Evolutionary conservation across 2,888 invertebrate species (phyloP).

Genomic region (Tinea trinotella): DNA sequence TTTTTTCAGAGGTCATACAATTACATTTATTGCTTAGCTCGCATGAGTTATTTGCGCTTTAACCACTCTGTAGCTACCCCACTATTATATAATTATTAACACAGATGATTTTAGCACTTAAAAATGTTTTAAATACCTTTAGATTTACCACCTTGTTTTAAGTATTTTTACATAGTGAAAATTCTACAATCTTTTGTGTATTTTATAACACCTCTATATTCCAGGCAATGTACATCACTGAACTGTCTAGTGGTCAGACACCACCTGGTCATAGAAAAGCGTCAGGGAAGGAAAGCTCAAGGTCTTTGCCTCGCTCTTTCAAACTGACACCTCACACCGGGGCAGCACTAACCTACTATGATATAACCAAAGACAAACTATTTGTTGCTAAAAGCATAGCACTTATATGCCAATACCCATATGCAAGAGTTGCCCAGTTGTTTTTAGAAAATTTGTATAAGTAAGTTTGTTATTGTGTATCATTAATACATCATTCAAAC

Average conservation of each 20-base stretch:
- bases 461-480: conserved; percentile 62
- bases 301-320: conserved; percentile 91
- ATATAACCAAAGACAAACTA: conserved; percentile 93
- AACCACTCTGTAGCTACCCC: too few species aligned
- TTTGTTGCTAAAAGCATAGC: conserved; percentile 97
- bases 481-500: too few species aligned
- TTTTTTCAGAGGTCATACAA: too few species aligned
- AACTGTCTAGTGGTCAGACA: conserved; percentile 86
- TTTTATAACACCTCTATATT: conserved; percentile 28
- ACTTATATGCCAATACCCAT: conserved; percentile 91
- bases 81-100: too few species aligned
- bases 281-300: conserved; percentile 78
- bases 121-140: too few species aligned
- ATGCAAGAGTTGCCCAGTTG: conserved; percentile 87
- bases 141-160: too few species aligned
- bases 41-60: too few species aligned
- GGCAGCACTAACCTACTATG: conserved; percentile 89
- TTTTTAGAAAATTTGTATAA: conserved; percentile 91
- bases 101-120: too few species aligned
- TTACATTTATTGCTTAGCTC: too few species aligned
- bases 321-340: conserved; percentile 85
- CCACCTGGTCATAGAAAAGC: conserved; percentile 74
- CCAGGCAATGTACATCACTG: conserved; percentile 91
- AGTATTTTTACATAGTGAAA: too few species aligned
- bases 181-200: conserved; percentile 19